Conservation (phyloP, 2,113 vertebrate species). For the Saguinus midas region DNA sequence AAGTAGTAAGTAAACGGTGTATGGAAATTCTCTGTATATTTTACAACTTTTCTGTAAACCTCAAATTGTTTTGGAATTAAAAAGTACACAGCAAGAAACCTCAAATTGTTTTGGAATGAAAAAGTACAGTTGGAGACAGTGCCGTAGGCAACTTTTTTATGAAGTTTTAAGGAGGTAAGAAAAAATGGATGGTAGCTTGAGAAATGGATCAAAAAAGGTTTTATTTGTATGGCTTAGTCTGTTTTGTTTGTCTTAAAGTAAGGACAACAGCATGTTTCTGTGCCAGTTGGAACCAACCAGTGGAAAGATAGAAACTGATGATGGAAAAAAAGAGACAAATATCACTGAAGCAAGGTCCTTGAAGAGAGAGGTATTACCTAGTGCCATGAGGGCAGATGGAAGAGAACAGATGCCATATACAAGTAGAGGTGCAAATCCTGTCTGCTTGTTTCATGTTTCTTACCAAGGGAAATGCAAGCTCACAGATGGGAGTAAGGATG, state of each 20-base stretch:
- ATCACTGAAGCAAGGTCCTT: neutral
- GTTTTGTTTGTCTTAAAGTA: neutral
- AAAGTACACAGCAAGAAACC: neutral
- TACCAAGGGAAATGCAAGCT: too few species aligned
- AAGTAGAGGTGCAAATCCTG: neutral
- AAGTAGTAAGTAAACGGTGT: neutral
- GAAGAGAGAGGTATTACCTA: neutral
- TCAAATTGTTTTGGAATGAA: neutral
- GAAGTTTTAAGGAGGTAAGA: neutral
- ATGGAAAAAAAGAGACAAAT: neutral
- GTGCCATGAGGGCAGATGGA: neutral
- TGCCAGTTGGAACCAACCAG: neutral
- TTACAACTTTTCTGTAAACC: slow-evolving; percentile 25
- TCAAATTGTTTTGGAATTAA: neutral
- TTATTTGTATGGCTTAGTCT: neutral
- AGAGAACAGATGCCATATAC: neutral
- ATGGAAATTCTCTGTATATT: neutral
- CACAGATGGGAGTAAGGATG: neutral
- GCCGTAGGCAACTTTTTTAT: neutral
- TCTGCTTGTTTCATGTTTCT: neutral
- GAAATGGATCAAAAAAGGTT: slow-evolving; percentile 5
- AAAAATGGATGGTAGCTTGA: neutral
- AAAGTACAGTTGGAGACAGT: neutral
- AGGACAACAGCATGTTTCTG: neutral
- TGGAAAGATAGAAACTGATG: neutral